These are phyloP conservation scores for Limnephilus lunatus DNA, from an alignment of 2,888 invertebrate species.

Conservation along the genomic window DNA sequence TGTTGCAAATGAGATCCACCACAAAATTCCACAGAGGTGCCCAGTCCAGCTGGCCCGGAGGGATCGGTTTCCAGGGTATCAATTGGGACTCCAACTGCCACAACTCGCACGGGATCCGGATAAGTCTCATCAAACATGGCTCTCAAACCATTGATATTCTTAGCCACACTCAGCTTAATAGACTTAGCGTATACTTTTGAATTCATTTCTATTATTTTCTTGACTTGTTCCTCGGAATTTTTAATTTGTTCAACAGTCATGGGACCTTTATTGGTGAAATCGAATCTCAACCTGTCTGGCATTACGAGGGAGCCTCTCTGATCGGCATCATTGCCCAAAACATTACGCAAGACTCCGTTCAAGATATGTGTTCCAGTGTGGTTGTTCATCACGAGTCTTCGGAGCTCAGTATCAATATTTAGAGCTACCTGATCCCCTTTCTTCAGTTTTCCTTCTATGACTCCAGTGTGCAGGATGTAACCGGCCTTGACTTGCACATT, in stretches of 20 bases:
- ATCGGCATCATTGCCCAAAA: constrained; percentile 93
- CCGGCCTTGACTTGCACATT: constrained; percentile 97
- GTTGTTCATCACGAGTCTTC: constrained; percentile 98
- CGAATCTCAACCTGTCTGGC: constrained; percentile 97
- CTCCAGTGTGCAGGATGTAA: constrained; percentile 95
- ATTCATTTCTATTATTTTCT: constrained; percentile 86
- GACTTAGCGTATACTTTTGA: constrained; percentile 92
- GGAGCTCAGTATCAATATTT: constrained; percentile 89
- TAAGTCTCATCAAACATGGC: constrained; percentile 99
- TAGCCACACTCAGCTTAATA: constrained; percentile 89
- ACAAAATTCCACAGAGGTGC: constrained; percentile 98
- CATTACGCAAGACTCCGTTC: constrained; percentile 94
- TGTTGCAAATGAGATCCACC: constrained; percentile 97
- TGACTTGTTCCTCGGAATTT: constrained; percentile 88
- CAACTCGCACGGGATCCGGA: constrained; percentile 96
- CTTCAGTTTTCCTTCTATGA: constrained; percentile 88
- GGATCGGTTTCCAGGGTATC: constrained; percentile 93
- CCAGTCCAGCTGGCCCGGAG: constrained; percentile 84
- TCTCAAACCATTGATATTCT: constrained; percentile 92
- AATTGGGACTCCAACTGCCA: constrained; percentile 95
- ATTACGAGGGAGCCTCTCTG: constrained; percentile 98
- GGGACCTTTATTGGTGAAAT: constrained; percentile 96
- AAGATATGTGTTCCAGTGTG: constrained; percentile 98
- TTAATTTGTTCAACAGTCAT: constrained; percentile 93
- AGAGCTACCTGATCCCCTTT: constrained; percentile 91